Base-by-base conservation (phyloP, 2,113 vertebrate species). In the Coptodon bakossiorum region DNA sequence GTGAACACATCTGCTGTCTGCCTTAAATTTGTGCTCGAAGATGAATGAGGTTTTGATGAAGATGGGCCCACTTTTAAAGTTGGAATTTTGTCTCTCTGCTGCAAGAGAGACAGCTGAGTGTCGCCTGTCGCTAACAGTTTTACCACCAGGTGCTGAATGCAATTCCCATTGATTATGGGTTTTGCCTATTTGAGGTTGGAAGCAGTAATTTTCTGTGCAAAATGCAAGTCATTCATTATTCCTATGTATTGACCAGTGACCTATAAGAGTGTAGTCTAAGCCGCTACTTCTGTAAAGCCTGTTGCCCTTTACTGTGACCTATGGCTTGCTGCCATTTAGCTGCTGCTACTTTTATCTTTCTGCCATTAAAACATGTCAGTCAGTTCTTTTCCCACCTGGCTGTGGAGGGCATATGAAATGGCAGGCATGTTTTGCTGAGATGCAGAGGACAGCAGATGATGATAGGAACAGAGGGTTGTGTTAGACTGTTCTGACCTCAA, bases 261-360 rank as follows among this genome's bases (percentile, higher is more conserved):
- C 92, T 94, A 93, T 90, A 79, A 68, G 88, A 43, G 68, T 83
- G 81, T 61, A 66, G 81, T 82, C 73, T 3, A 40, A 59, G 87
- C 84, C 1, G 10, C 59, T 79, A 87, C 81, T 31, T 84, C 82
- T 88, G 24, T 81, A 85, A 88, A 89, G 48, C 78, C 82, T 34
- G 6, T 63, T 91, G 94, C 54, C 91, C 94, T 93, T 95, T 93
- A 86, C 76, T n/a, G 19, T 93, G 92, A 94, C 93, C 92, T 90
- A 89, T 93, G 38, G 71, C 83, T 45, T 63, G 82, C 66, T 83
- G 90, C 89, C 87, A 87, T 93, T 88, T 88, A 73, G 38, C 43
- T 19, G 50, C 17, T 6, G 66, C 83, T 84, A 48, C 91, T 91
- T 92, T 91, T 76, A 92, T 94, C 87, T 90, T 53, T 79, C 76